These are phyloP conservation scores for Cromileptes altivelis DNA, from an alignment of 2,113 vertebrate genomes.

Conservation along the genomic window DNA sequence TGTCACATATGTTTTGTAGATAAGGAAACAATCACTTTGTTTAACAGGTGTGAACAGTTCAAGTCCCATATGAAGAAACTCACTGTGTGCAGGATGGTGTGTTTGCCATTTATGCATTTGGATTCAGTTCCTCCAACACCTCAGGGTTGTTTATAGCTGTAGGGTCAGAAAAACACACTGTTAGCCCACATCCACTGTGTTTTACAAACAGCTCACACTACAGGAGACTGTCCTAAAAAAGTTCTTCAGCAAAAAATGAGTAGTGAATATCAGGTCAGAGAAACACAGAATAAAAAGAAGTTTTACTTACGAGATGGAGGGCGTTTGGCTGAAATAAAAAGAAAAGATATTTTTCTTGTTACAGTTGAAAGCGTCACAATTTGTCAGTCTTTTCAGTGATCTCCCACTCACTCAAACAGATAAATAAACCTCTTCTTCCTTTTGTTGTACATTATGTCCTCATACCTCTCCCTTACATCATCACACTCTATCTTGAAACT, in stretches of 20 bases:
- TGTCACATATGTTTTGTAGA: neutral
- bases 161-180: slow-evolving; percentile 12
- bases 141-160: slow-evolving; percentile 1
- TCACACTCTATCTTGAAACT: no score
- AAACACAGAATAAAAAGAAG: neutral
- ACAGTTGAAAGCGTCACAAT: neutral
- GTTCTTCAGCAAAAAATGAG: neutral
- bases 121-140: neutral
- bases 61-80: neutral
- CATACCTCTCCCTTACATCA: no score
- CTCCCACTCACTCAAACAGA: neutral
- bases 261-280: neutral
- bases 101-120: neutral
- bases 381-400: no score
- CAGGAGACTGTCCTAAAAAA: neutral
- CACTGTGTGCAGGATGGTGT: neutral
- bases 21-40: neutral
- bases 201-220: neutral
- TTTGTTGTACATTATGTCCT: no score
- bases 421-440: neutral
- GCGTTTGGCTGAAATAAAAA: slow-evolving; percentile 21
- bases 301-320: slow-evolving; percentile 28
- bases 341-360: neutral
- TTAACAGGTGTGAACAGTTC: neutral
- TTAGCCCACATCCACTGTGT: neutral